These are phyloP conservation scores for Xiphophorus birchmanni DNA, from an alignment of 2,797 vertebrate genomes.

Conservation along the genomic window DNA sequence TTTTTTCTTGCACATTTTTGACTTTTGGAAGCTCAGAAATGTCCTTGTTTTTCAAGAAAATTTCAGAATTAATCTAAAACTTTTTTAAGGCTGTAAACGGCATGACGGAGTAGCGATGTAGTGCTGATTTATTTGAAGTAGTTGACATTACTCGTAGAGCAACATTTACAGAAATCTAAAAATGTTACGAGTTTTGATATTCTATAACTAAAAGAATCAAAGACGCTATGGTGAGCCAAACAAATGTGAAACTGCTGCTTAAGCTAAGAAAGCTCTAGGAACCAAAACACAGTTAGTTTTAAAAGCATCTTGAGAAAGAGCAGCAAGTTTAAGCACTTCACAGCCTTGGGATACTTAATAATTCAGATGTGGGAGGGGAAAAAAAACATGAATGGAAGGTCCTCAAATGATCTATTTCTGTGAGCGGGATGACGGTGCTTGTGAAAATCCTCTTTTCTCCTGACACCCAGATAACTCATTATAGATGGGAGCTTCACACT, in stretches of 20 bases:
- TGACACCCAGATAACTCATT: constrained; percentile 34
- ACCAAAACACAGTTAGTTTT: constrained; percentile 39
- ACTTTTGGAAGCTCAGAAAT: no score
- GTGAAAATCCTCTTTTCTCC: constrained; percentile 39
- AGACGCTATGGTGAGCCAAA: constrained; percentile 14
- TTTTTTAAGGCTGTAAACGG: no score
- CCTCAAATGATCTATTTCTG: constrained; percentile 61
- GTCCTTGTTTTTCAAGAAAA: no score
- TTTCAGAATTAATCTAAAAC: no score
- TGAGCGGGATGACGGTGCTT: constrained; percentile 34
- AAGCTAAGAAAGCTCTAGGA: constrained; percentile 22
- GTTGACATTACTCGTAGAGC: not conserved
- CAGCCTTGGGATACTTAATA: constrained; percentile 62
- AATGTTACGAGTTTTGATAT: not conserved
- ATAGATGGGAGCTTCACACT: constrained; percentile 28
- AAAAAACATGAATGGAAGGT: constrained; percentile 40
- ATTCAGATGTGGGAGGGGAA: constrained; percentile 55
- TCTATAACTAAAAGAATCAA: not conserved
- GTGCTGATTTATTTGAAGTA: not conserved
- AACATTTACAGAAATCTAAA: not conserved
- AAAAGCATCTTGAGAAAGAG: constrained; percentile 58
- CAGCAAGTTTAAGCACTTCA: constrained; percentile 47
- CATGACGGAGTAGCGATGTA: not conserved
- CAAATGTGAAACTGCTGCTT: constrained; percentile 40
- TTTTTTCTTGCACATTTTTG: no score